These are phyloP conservation scores for Crotophaga sulcirostris DNA, from an alignment of 2,113 vertebrate species.

Conservation along the genomic window DNA sequence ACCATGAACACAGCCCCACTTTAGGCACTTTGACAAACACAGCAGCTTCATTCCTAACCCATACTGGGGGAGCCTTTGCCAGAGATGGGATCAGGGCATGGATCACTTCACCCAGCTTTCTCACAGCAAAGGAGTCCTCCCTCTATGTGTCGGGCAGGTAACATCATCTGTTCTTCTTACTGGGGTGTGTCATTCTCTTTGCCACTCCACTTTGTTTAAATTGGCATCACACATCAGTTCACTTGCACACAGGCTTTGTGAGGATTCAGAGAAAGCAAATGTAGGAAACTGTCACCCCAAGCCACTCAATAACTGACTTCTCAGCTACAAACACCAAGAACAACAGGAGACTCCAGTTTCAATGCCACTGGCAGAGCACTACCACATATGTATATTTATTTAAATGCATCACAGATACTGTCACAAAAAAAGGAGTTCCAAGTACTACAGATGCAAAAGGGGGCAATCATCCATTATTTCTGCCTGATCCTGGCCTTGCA, in stretches of 20 bases:
- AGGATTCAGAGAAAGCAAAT: background rate
- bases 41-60: background rate
- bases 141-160: background rate
- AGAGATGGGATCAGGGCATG: background rate
- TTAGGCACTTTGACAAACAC: background rate
- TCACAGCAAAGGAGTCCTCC: background rate
- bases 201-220: background rate
- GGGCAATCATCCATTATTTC: background rate
- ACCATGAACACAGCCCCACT: rapidly evolving
- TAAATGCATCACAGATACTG: background rate
- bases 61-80: background rate
- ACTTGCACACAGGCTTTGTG: background rate
- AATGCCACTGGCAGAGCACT: background rate
- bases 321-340: background rate
- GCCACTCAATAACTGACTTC: background rate
- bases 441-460: background rate
- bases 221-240: background rate
- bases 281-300: background rate
- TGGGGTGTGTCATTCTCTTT: background rate
- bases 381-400: background rate
- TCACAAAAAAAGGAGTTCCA: background rate
- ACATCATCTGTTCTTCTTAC: background rate
- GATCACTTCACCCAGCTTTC: background rate
- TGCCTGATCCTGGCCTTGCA: conserved; percentile 13
- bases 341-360: background rate